Base-by-base conservation (phyloP, 2,797 vertebrate species). In the Coregonus sp. region DNA sequence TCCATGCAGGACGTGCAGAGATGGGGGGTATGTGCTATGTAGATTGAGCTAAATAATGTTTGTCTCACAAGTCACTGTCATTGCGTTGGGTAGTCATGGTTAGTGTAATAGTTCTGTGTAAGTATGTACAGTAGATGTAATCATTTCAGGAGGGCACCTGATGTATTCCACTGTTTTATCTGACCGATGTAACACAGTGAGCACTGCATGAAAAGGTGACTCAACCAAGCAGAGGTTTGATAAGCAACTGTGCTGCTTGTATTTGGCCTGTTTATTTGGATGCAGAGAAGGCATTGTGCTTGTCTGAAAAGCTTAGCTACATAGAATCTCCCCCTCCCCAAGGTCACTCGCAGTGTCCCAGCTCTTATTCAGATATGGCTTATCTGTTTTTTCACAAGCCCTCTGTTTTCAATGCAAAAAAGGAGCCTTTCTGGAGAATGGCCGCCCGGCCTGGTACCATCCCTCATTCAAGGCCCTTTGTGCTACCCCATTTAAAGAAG, bases 401-500 rank as follows among this genome's bases (percentile, higher is more conserved):
- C 40, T 50, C 69, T 89, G 89, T 94, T 94, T 95, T 93, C 90
- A 94, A 91, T 85, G 91, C 83, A 50, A 40, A 96, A 95, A 96
- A 96, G 93, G 94, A 93, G 91, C 87, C 91, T 90, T 95, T 91
- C 88, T 86, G 80, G 87, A 94, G 93, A 94, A 92, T 88, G 85
- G 91, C 90, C 92, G 91, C 90, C 92, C 93, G 92, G 94, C 93
- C 95, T 88, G 91, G 93, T 94, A 94, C 94, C 95, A 95, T 95
- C 95, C 94, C 95, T 95, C 95, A 95, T 96, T 95, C 94, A 94
- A 11, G 93, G 91, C 91, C 96, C 94, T 98, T 98, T 97, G 96
- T 97, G 92, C 85, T 92, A 92, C 91, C 93, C 91, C 94, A 92
- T 97, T 96, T 97, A 98, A 97, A 97, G 96, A 97, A 98, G 96